Conservation (phyloP, 2,797 vertebrate genomes). For the Carcharodon carcharias region DNA sequence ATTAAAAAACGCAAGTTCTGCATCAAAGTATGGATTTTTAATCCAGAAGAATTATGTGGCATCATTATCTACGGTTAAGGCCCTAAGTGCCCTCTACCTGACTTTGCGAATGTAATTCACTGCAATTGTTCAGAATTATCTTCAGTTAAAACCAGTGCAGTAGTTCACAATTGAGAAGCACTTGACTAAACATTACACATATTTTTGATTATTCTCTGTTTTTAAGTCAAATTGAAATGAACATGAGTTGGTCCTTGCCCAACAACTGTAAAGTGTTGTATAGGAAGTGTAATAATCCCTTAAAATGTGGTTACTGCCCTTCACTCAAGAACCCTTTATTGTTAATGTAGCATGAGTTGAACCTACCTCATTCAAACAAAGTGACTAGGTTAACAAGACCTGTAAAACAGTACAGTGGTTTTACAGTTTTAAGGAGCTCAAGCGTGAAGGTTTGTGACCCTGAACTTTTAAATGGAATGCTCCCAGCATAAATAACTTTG, state of each 20-base stretch:
- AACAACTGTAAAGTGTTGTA: slow-evolving; percentile 29
- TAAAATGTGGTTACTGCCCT: slow-evolving; percentile 36
- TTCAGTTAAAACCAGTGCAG: background rate
- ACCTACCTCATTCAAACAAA: slow-evolving; percentile 36
- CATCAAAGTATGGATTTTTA: background rate
- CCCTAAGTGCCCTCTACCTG: background rate
- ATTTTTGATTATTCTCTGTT: background rate
- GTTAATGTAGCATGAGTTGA: slow-evolving; percentile 36
- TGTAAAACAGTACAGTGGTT: slow-evolving; percentile 38
- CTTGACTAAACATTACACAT: background rate
- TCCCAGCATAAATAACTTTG: slow-evolving; percentile 36
- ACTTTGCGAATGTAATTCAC: background rate
- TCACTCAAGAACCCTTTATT: slow-evolving; percentile 36
- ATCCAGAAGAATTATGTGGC: background rate
- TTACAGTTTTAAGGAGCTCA: slow-evolving; percentile 36
- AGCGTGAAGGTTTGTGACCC: slow-evolving; percentile 33
- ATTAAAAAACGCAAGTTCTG: background rate
- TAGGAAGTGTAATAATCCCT: slow-evolving; percentile 34
- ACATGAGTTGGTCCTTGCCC: background rate
- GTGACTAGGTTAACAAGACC: slow-evolving; percentile 37
- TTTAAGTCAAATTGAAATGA: slow-evolving; percentile 19
- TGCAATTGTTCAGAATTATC: background rate
- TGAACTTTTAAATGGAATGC: slow-evolving; percentile 37
- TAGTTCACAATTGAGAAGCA: background rate
- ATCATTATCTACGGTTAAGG: background rate